Evolutionary conservation across 2,113 vertebrate species (phyloP).

Genomic region (Vulpes vulpes): DNA sequence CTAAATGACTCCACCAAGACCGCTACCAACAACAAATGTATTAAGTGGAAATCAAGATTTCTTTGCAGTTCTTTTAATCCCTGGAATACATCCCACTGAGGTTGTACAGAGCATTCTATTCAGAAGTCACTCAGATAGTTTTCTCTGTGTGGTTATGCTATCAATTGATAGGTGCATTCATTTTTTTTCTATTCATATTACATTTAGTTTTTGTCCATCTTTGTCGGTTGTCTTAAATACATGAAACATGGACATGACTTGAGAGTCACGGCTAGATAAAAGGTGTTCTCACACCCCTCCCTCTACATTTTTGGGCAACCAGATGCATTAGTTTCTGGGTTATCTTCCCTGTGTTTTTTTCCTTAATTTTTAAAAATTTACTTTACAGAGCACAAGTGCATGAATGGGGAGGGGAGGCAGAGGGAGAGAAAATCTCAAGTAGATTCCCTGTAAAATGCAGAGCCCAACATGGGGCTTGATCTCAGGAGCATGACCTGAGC

Average conservation of each 20-base stretch:
- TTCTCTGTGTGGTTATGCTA: neutral
- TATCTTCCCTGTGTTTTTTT: neutral
- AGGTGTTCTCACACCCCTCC: neutral
- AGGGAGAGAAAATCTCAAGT: neutral
- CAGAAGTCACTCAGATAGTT: neutral
- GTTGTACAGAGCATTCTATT: neutral
- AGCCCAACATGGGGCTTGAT: neutral
- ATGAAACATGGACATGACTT: neutral
- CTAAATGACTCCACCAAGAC: neutral
- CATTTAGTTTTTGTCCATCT: neutral
- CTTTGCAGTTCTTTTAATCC: neutral
- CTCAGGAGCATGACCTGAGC: neutral
- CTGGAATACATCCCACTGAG: neutral
- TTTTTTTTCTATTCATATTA: conserved; percentile 3
- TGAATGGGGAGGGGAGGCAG: neutral
- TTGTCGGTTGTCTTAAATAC: neutral
- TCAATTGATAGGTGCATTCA: neutral
- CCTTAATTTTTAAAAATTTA: neutral
- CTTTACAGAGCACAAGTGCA: neutral
- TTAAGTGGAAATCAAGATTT: neutral
- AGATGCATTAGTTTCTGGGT: neutral
- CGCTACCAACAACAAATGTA: neutral
- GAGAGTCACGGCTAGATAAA: neutral
- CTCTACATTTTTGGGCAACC: neutral
- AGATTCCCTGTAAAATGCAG: neutral